phyloP scores from a whole-genome alignment of 2,113 vertebrate genomes.

The Gambusia affinis region DNA sequence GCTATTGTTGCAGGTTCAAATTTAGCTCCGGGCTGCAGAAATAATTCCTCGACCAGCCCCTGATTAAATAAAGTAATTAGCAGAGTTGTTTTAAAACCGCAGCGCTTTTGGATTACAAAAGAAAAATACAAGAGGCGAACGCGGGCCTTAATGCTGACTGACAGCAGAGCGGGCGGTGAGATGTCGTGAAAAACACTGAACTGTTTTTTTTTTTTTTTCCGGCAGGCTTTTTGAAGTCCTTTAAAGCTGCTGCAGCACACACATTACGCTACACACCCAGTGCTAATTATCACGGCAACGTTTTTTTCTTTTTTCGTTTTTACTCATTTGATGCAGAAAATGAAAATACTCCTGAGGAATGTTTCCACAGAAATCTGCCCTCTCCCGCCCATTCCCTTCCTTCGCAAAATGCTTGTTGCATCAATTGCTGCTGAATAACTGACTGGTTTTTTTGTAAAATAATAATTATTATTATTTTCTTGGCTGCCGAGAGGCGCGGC shows the following conservation, averaged over 20 bases:
- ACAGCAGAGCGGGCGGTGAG: conserved; percentile 58
- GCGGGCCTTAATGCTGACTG: conserved; percentile 73
- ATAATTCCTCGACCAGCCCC: conserved; percentile 55
- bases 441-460: conserved; percentile 48
- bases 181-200: conserved; percentile 63
- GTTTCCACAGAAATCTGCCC: conserved; percentile 65
- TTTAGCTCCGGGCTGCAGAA: conserved; percentile 61
- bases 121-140: conserved; percentile 63
- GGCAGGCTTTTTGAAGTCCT: conserved; percentile 71
- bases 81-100: conserved; percentile 60
- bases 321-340: conserved; percentile 71
- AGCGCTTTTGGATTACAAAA: conserved; percentile 74
- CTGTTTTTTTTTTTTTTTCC: conserved; percentile 36
- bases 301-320: conserved; percentile 34
- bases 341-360: conserved; percentile 72
- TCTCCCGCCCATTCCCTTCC: conserved; percentile 15
- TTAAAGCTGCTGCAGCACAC: conserved; percentile 62
- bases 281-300: conserved; percentile 70
- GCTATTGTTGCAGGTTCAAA: conserved; percentile 64
- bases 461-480: conserved; percentile 21
- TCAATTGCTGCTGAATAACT: conserved; percentile 55
- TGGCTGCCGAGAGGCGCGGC: conserved; percentile 45
- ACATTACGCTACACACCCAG: conserved; percentile 44
- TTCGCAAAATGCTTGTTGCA: conserved; percentile 61
- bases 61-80: conserved; percentile 77